These are phyloP conservation scores for Chironomus striatipennis DNA, from an alignment of 1,140 invertebrate genomes.

Conservation along the genomic window DNA sequence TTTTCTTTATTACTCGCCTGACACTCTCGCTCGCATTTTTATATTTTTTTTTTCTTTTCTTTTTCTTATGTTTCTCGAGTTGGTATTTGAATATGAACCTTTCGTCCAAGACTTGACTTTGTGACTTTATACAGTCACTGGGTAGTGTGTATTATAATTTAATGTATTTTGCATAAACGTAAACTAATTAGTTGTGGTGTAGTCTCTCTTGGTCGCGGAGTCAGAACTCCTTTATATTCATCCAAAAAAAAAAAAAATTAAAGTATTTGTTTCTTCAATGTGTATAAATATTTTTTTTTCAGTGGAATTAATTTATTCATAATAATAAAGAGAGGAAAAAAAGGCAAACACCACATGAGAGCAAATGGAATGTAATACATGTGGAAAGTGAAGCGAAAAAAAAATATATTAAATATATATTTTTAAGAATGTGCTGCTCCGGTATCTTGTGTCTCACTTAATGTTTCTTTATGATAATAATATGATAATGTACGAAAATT, in stretches of 20 bases:
- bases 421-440: conserved; percentile 7
- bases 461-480: conserved; percentile 22
- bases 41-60: not conserved
- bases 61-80: not conserved
- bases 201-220: no score
- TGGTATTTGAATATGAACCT: not conserved
- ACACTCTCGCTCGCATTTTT: conserved; percentile 3
- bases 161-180: not conserved
- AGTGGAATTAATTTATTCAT: conserved; percentile 10
- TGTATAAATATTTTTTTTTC: not conserved
- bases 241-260: no score
- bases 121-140: not conserved
- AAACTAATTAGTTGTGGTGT: conserved; percentile 13
- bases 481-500: conserved; percentile 17
- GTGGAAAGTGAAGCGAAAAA: conserved; percentile 4
- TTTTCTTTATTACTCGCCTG: conserved; percentile 6
- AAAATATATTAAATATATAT: not conserved
- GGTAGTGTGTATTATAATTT: no score
- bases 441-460: conserved; percentile 18
- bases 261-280: not conserved
- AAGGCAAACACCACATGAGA: not conserved
- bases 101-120: not conserved
- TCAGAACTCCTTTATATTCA: no score
- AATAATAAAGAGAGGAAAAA: not conserved
- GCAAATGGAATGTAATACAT: conserved; percentile 13